Percentiles rank a stretch among this genome's conserved stretches.
These are phyloP conservation scores for Lutjanus campechanus DNA, from an alignment of 2,797 vertebrate genomes.

Conservation along the genomic window DNA sequence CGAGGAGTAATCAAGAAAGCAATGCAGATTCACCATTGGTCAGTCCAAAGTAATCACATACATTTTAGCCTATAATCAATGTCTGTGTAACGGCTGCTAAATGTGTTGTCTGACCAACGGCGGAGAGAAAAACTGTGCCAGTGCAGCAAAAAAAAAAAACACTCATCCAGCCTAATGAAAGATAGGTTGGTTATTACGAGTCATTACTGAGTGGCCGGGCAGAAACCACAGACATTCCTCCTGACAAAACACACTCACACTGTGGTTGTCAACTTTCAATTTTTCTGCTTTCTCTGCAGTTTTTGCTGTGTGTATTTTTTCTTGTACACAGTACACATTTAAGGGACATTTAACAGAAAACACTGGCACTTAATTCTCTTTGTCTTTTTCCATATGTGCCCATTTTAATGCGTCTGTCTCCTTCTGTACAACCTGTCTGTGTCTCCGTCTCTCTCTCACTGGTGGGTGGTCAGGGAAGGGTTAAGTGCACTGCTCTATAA, in stretches of 20 bases:
- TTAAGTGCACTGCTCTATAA: slow-evolving; percentile 88
- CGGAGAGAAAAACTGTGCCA: slow-evolving; percentile 42
- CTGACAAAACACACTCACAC: slow-evolving; percentile 68
- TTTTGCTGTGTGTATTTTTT: slow-evolving; percentile 39
- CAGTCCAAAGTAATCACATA: slow-evolving; percentile 12
- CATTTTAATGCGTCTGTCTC: slow-evolving; percentile 5
- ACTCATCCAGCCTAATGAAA: slow-evolving; percentile 52
- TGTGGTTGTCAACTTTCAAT: slow-evolving; percentile 62
- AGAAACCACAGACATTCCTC: slow-evolving; percentile 68
- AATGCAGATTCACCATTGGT: slow-evolving; percentile 8
- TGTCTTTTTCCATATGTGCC: slow-evolving; percentile 47
- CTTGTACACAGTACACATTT: slow-evolving; percentile 35
- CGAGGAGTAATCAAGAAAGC: slow-evolving; percentile 7
- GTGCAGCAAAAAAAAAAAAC: slow-evolving; percentile 8
- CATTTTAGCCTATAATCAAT: slow-evolving; percentile 19
- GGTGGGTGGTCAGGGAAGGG: slow-evolving; percentile 87
- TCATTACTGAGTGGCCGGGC: slow-evolving; percentile 56
- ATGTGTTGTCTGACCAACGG: slow-evolving; percentile 50
- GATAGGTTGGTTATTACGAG: slow-evolving; percentile 62
- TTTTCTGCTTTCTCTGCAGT: slow-evolving; percentile 66
- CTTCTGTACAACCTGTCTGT: slow-evolving; percentile 33
- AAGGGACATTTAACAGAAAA: slow-evolving; percentile 45
- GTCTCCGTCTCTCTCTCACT: slow-evolving; percentile 10
- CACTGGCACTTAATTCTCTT: slow-evolving; percentile 38
- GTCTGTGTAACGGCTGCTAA: slow-evolving; percentile 27